Conservation (phyloP, 2,888 invertebrate genomes). For the Acanthosoma haemorrhoidale region DNA sequence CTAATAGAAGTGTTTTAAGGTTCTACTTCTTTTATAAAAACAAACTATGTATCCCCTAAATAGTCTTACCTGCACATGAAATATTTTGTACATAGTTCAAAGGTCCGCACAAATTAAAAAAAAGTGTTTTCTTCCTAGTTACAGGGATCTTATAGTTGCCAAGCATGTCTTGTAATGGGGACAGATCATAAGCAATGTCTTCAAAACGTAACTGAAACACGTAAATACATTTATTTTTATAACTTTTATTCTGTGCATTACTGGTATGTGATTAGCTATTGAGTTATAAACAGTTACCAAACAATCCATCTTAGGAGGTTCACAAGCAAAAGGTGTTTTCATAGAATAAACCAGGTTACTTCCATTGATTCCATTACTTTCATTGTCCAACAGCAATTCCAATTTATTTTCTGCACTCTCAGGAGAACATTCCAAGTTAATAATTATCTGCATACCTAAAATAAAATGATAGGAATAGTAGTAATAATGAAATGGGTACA, state of each 20-base stretch:
- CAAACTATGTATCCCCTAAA: not conserved
- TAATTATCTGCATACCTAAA: not conserved
- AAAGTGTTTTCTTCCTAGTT: not conserved
- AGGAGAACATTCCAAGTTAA: not conserved
- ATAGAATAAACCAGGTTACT: not conserved
- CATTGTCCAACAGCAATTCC: not conserved
- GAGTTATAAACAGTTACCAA: not conserved
- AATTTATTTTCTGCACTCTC: not conserved
- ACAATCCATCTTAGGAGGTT: not conserved
- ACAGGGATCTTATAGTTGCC: not conserved
- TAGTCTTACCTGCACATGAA: not conserved
- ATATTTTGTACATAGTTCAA: not conserved
- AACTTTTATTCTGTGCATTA: too few species aligned
- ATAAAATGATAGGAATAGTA: too few species aligned
- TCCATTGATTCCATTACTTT: not conserved
- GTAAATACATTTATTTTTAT: too few species aligned
- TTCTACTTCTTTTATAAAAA: too few species aligned
- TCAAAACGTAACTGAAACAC: not conserved
- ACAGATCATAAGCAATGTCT: constrained; percentile 3
- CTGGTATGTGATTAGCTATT: too few species aligned
- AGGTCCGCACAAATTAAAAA: constrained; percentile 14
- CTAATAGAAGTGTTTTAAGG: too few species aligned
- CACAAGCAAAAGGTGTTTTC: not conserved
- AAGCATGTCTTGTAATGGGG: not conserved
- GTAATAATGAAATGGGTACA: too few species aligned